Percentiles rank a stretch among this genome's conserved stretches.
Conservation (phyloP, 2,888 invertebrate species). For the Andrena camellia region DNA sequence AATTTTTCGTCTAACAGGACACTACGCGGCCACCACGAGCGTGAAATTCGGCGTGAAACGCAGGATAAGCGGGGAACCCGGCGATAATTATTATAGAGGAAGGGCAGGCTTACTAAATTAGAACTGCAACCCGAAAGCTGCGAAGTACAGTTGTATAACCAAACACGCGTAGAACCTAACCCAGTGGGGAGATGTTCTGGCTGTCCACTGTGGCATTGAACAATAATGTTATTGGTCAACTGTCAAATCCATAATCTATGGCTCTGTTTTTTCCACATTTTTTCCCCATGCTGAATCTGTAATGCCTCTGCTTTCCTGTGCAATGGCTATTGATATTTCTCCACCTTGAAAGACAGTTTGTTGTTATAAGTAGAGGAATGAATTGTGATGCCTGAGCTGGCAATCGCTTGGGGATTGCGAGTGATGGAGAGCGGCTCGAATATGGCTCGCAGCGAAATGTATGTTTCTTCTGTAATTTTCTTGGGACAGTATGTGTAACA, state of each 20-base stretch:
- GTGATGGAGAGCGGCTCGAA: background rate
- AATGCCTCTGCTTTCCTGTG: background rate
- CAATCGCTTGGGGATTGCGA: background rate
- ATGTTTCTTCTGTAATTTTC: too few relatives aligned
- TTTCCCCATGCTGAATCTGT: background rate
- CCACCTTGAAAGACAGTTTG: background rate
- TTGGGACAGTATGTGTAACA: too few relatives aligned
- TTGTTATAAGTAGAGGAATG: background rate
- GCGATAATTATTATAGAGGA: constrained; percentile 67
- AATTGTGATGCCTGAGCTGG: background rate
- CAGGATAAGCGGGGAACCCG: constrained; percentile 52
- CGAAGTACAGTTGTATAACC: constrained; percentile 72
- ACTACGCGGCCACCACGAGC: constrained; percentile 37
- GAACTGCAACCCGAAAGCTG: constrained; percentile 64
- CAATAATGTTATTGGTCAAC: constrained; percentile 79
- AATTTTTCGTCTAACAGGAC: constrained; percentile 70
- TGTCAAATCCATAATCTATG: constrained; percentile 52
- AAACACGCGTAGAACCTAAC: constrained; percentile 67
- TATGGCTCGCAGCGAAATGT: background rate
- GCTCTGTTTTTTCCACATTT: constrained; percentile 28
- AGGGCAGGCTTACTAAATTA: constrained; percentile 70
- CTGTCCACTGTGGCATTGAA: constrained; percentile 38
- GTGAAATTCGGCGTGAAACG: constrained; percentile 48
- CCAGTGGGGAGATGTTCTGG: constrained; percentile 52
- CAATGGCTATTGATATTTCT: constrained; percentile 6